Base-by-base conservation (phyloP, 1,140 invertebrate species). In the Diabrotica undecimpunctata region DNA sequence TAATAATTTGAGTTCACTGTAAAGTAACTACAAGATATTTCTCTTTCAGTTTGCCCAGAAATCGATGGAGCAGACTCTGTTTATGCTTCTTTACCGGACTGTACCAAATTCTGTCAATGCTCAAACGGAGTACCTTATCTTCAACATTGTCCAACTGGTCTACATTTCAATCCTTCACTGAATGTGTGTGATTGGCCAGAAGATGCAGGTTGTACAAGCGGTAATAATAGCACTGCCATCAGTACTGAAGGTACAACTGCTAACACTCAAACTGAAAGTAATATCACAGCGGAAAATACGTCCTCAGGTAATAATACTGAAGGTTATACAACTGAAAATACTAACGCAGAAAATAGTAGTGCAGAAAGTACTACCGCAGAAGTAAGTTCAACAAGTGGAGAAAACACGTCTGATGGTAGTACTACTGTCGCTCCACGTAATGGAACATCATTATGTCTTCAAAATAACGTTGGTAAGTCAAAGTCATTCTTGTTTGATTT, bases 81-180 rank as follows among this genome's bases (percentile, higher is more conserved):
- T 70, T 75, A 84, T 2, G 67, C 84, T 13, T 70, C 77, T 0
- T 78, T 86, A 64, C 62, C 70, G 5, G 79, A 84, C 64, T 88
- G 86, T 66, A 70, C 74, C 4, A 81, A 77, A 59, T 88, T 84
- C 70, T 87, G 83, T 70, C 78, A 81, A 38, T 88, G 87, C 66
- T 76, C 79, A 0, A 77, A 74, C 7, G 83, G 83, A 2, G 56
- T 70, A 12, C 76, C 82, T 1, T 75, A 82, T 36, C 69, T 78
- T 6, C 72, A 77, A 41, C 58, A 62, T 11, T 81, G 79, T 65
- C 75, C 78, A n/a, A 61, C 13, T 8, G 77, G 75, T 1, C 61
- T 77, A 25, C 65, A 75, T n/a, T 83, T 81, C 54, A 80, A 82
- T 64, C 38, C 70, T 0, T 11, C n/a, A 0, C 56, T 72, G n/a